phyloP scores from a whole-genome alignment of 2,888 invertebrate genomes.

The Pediacus dermestoides region DNA sequence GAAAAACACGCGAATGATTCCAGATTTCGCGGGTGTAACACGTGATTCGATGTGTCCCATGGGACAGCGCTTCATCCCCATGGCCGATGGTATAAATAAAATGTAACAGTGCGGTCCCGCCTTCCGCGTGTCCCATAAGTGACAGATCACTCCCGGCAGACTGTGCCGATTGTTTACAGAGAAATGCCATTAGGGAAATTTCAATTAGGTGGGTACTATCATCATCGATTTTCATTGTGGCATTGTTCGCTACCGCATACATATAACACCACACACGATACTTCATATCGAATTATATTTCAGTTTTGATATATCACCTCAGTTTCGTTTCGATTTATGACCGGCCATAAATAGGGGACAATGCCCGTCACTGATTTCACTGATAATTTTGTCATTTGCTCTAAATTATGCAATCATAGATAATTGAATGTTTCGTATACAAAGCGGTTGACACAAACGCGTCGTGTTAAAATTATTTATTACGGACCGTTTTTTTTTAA shows the following conservation, averaged over 20 bases:
- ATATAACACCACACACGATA: too few relatives aligned
- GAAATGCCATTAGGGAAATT: slow-evolving; percentile 51
- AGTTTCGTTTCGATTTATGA: slow-evolving; percentile 14
- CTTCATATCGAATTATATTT: slow-evolving; percentile 29
- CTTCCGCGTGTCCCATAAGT: slow-evolving; percentile 46
- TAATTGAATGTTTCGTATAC: slow-evolving; percentile 27
- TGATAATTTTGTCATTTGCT: slow-evolving; percentile 30
- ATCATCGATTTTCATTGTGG: slow-evolving; percentile 15
- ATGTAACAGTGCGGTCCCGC: slow-evolving; percentile 37
- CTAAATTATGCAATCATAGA: slow-evolving; percentile 29
- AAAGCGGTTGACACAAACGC: slow-evolving; percentile 17
- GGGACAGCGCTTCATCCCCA: too few relatives aligned
- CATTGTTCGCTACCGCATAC: slow-evolving; percentile 23
- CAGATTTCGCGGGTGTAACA: too few relatives aligned
- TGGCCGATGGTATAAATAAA: slow-evolving; percentile 23
- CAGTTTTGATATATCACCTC: slow-evolving; percentile 13
- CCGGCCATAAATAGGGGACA: slow-evolving; percentile 13
- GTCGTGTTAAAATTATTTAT: not conserved
- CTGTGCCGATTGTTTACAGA: slow-evolving; percentile 46
- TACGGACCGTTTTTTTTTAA: too few relatives aligned
- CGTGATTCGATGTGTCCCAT: too few relatives aligned
- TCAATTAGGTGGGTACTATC: slow-evolving; percentile 46
- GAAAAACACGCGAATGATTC: too few relatives aligned
- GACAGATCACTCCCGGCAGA: slow-evolving; percentile 48
- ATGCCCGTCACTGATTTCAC: slow-evolving; percentile 19